Evolutionary conservation across 1,140 invertebrate genomes (phyloP), one percentile per base, ranked within the genome.

Genomic region (Aphidius gifuensis): DNA sequence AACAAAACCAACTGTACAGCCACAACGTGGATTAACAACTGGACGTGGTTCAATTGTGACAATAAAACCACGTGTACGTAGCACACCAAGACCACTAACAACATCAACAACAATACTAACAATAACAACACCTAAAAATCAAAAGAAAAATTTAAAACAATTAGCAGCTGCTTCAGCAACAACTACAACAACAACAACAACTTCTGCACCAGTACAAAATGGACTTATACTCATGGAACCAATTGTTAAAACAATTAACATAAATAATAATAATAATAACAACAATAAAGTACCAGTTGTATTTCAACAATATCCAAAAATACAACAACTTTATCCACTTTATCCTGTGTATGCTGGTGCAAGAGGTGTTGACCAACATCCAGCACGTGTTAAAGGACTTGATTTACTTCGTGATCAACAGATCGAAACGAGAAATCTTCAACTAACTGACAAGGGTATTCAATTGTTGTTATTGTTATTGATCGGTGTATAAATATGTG

Each of bases 271-370:
- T 16, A 16, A 32, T 32, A 32, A 32, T 32, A 32, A 32, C 4
- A 32, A 32, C 23, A 75, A 78, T 77, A 82, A 84, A 74, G 89
- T 89, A 73, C 89, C 85, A n/a, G 87, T 80, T 69, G 84, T 89
- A 38, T 90, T 90, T 74, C 86, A 88, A 73, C 84, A 87, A 58
- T 90, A 90, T 69, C 85, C 86, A 49, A 90, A 90, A 78, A 87
- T 89, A 46, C 87, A 90, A 70, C 83, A 88, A 65, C 88, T 91
- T 48, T 90, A 90, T 71, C 89, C 89, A 0, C 83, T 89, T 62
- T 86, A 86, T 59, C 85, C 86, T 21, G 72, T 82, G 43, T 82
- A 80, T 57, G 78, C 68, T n/a, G 77, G 77, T 0, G 73, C 72
- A 5, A 67, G 74, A 9, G 77, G 75, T 1, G 65, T 68, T n/a